A percentile compares a stretch with the other conserved stretches of the same genome.
phyloP scores from a whole-genome alignment of 2,113 vertebrate species.

The Nesospiza acunhae region DNA sequence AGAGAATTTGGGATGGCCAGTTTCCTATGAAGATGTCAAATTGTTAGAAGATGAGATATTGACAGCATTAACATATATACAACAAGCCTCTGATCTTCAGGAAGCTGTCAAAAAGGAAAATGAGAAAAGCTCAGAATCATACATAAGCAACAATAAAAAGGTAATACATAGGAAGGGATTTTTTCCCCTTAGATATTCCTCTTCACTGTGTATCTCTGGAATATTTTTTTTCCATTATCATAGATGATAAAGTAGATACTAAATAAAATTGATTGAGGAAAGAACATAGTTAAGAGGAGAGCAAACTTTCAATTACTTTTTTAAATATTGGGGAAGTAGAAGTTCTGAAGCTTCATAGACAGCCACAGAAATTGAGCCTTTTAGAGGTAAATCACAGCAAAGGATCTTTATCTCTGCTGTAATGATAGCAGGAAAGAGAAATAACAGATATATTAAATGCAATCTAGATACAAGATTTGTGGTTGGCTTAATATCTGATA shows the following conservation, averaged over 20 bases:
- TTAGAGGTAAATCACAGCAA: neutral
- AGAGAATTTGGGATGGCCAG: constrained; percentile 76
- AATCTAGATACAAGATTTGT: neutral
- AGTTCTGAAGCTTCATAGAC: neutral
- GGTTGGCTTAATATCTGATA: neutral
- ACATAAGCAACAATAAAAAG: constrained; percentile 2
- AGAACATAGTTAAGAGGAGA: neutral
- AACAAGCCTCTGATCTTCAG: constrained; percentile 79
- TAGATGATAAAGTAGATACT: neutral
- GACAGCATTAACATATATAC: constrained; percentile 70
- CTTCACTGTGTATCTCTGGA: neutral
- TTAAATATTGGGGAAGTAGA: neutral
- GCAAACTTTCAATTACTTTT: neutral
- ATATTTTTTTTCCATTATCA: neutral
- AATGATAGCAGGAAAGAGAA: neutral
- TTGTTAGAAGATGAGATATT: constrained; percentile 80
- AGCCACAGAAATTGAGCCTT: rapidly evolving
- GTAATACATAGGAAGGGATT: neutral
- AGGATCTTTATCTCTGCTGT: neutral
- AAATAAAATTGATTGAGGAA: neutral
- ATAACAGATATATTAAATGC: neutral
- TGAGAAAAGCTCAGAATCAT: neutral
- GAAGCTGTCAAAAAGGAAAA: constrained; percentile 61
- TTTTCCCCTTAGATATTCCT: neutral
- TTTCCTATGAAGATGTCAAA: constrained; percentile 75